Evolutionary conservation across 2,797 vertebrate genomes (phyloP).

Genomic region (Acrocephalus scirpaceus): DNA sequence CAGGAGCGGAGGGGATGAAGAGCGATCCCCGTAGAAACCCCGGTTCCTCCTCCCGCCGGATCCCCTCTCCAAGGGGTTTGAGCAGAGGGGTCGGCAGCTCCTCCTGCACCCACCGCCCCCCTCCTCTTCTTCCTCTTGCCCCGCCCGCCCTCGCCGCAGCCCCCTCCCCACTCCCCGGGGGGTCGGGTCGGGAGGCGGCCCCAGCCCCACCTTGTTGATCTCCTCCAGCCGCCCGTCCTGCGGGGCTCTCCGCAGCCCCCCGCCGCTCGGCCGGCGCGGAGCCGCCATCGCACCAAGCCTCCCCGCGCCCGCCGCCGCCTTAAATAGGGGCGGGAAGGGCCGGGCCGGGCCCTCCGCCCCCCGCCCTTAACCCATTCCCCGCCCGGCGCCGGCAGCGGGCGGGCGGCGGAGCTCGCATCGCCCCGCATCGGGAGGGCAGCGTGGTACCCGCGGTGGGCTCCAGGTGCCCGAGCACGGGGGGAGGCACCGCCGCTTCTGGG

Average conservation of each 20-base stretch:
- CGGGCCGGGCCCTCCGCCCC: constrained; percentile 8
- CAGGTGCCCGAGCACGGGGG: not conserved
- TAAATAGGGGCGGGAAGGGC: constrained; percentile 2
- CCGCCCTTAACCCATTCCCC: constrained; percentile 12
- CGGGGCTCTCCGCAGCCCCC: constrained; percentile 80
- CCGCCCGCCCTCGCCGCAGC: not conserved
- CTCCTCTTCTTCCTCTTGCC: not conserved
- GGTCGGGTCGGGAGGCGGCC: not conserved
- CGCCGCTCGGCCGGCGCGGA: constrained; percentile 5
- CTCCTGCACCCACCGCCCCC: not conserved
- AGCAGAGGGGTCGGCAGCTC: not conserved
- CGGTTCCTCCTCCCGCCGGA: not conserved
- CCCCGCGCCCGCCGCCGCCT: not conserved
- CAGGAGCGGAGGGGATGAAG: not conserved
- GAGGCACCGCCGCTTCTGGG: not conserved
- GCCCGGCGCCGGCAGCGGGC: not conserved
- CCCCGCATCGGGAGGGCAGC: not conserved
- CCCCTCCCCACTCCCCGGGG: not conserved
- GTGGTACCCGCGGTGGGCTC: not conserved
- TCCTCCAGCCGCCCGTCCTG: constrained; percentile 85
- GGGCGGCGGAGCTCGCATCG: not conserved
- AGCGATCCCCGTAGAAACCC: not conserved
- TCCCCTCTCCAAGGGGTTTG: not conserved
- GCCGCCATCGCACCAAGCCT: not conserved
- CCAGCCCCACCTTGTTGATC: constrained; percentile 83